phyloP scores from a whole-genome alignment of 1,140 invertebrate species.

The Drosophila kohkoa region DNA sequence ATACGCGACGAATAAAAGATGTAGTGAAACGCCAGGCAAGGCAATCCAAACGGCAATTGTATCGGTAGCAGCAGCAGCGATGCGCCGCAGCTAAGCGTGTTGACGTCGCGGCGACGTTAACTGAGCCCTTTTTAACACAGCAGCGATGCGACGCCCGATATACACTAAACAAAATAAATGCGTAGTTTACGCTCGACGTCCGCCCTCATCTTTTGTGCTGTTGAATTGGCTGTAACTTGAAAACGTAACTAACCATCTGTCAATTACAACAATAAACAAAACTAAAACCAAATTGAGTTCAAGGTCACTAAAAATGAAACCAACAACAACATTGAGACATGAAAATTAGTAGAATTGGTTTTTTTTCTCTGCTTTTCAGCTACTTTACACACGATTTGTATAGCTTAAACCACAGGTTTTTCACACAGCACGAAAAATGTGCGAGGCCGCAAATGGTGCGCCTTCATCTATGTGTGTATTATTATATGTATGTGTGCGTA shows the following conservation, averaged over 20 bases:
- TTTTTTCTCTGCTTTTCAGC: conserved; percentile 13
- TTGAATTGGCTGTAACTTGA: conserved; percentile 18
- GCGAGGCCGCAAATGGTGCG: conserved; percentile 71
- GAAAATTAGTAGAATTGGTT: conserved; percentile 64
- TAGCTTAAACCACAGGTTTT: conserved; percentile 68
- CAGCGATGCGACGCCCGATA: conserved; percentile 17
- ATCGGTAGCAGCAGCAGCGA: conserved; percentile 27
- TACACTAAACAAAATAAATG: conserved; percentile 52
- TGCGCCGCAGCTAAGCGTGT: conserved; percentile 48
- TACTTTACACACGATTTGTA: conserved; percentile 26
- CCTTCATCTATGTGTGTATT: conserved; percentile 40
- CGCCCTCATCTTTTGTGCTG: conserved; percentile 9
- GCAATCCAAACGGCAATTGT: conserved; percentile 31
- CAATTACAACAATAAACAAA: conserved; percentile 42
- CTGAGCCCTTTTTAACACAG: conserved; percentile 35
- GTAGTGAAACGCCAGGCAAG: conserved; percentile 44
- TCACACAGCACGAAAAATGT: conserved; percentile 67
- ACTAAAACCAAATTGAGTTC: conserved; percentile 66
- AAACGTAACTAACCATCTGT: conserved; percentile 22
- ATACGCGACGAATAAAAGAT: conserved; percentile 58
- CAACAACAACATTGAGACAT: conserved; percentile 50
- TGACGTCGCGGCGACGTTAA: conserved; percentile 35
- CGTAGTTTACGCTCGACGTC: conserved; percentile 53
- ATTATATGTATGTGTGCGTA: conserved; percentile 9
- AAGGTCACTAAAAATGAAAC: conserved; percentile 72